phyloP scores from a whole-genome alignment of 2,113 vertebrate genomes.

The Butorides virescens region DNA sequence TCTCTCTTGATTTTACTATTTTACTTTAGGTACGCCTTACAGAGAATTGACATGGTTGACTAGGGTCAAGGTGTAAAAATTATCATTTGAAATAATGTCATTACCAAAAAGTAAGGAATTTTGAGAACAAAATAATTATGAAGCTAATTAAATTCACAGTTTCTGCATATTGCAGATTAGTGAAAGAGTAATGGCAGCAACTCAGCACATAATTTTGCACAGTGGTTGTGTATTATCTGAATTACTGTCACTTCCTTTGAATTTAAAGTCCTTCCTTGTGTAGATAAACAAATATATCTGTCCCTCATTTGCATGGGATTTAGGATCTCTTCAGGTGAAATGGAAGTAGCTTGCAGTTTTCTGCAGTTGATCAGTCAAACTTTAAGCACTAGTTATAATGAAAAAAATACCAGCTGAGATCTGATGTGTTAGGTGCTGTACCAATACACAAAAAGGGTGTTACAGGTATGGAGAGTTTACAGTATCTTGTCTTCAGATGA shows the following conservation, averaged over 20 bases:
- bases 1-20: slow-evolving; percentile 9
- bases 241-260: slow-evolving; percentile 27
- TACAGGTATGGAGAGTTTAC: not conserved
- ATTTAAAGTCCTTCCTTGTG: slow-evolving; percentile 17
- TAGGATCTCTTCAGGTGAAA: not conserved
- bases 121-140: slow-evolving; percentile 45
- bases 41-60: slow-evolving; percentile 13
- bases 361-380: not conserved
- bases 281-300: slow-evolving; percentile 47
- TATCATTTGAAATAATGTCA: slow-evolving; percentile 27
- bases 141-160: slow-evolving; percentile 48
- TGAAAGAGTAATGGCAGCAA: slow-evolving; percentile 46
- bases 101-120: slow-evolving; percentile 37
- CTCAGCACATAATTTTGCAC: slow-evolving; percentile 35
- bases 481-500: not conserved
- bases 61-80: slow-evolving; percentile 11
- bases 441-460: not conserved
- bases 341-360: not conserved
- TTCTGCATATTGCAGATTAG: slow-evolving; percentile 49
- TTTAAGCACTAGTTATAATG: not conserved
- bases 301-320: slow-evolving; percentile 25
- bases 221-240: slow-evolving; percentile 25
- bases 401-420: not conserved
- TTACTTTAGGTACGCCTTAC: not conserved
- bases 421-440: not conserved